A percentile compares a stretch with the other conserved stretches of the same genome.
These are phyloP conservation scores for Copsychus sechellarum DNA, from an alignment of 2,113 vertebrate species.

Conservation along the genomic window DNA sequence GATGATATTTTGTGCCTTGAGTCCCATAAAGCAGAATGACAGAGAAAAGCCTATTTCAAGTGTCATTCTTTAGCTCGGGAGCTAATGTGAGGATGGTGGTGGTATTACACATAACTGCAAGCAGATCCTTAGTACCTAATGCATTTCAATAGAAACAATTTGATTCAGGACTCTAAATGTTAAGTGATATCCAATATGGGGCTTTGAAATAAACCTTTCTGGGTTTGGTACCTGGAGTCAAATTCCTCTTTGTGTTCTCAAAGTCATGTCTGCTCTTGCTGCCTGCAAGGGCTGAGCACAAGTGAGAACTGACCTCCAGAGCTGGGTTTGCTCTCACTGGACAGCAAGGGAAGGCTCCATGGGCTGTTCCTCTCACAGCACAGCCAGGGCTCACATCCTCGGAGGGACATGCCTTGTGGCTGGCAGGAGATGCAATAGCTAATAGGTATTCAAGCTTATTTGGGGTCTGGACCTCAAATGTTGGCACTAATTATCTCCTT, in stretches of 20 bases:
- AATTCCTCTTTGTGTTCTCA: neutral
- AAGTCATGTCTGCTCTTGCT: accelerated
- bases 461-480: neutral
- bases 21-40: neutral
- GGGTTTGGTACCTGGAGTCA: neutral
- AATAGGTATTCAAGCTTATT: neutral
- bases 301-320: accelerated
- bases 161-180: neutral
- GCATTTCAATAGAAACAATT: neutral
- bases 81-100: neutral
- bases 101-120: neutral
- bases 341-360: neutral
- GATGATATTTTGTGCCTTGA: neutral
- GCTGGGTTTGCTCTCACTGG: neutral
- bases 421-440: neutral
- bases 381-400: neutral
- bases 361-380: neutral
- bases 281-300: neutral
- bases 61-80: neutral
- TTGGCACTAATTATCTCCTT: neutral
- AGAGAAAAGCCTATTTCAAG: neutral
- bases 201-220: neutral
- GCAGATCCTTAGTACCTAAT: neutral
- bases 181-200: neutral
- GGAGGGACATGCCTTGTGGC: neutral